Conservation (phyloP, 2,888 invertebrate species). For the Ditula angustiorana region DNA sequence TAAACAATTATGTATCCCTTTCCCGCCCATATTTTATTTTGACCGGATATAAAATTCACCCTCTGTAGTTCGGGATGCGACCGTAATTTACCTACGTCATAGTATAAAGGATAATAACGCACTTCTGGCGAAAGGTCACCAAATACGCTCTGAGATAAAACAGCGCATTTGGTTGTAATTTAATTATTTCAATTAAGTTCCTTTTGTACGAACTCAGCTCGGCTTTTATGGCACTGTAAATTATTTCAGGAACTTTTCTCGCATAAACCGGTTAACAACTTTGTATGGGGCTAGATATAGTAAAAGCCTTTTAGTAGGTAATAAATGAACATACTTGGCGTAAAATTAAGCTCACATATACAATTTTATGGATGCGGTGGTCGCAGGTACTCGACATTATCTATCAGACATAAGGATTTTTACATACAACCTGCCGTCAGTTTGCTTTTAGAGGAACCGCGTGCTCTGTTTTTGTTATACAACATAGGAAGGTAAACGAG, state of each 20-base stretch:
- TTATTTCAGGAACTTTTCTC: constrained; percentile 24
- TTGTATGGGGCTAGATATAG: constrained; percentile 14
- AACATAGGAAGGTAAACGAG: too few species aligned
- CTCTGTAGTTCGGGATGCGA: constrained; percentile 28
- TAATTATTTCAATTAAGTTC: constrained; percentile 13
- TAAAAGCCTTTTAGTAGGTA: constrained; percentile 23
- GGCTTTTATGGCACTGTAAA: constrained; percentile 18
- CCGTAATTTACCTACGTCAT: constrained; percentile 36
- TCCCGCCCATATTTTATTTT: constrained; percentile 29
- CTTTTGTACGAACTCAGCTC: background rate
- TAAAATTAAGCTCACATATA: constrained; percentile 17
- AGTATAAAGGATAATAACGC: constrained; percentile 25
- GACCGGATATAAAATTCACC: constrained; percentile 21
- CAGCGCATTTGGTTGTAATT: background rate
- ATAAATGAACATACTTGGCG: constrained; percentile 26
- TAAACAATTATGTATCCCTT: constrained; percentile 31
- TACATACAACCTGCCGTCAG: too few species aligned
- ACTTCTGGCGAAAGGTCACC: constrained; percentile 6
- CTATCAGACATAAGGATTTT: too few species aligned
- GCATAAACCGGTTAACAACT: constrained; percentile 29
- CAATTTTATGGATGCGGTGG: constrained; percentile 7
- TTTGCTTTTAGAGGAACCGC: too few species aligned
- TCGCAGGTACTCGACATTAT: background rate
- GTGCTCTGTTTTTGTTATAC: too few species aligned
- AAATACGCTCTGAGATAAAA: background rate